Evolutionary conservation across 1,140 invertebrate genomes (phyloP), one percentile per base, ranked within the genome.

Genomic region (Stegodyphus mimosarum): DNA sequence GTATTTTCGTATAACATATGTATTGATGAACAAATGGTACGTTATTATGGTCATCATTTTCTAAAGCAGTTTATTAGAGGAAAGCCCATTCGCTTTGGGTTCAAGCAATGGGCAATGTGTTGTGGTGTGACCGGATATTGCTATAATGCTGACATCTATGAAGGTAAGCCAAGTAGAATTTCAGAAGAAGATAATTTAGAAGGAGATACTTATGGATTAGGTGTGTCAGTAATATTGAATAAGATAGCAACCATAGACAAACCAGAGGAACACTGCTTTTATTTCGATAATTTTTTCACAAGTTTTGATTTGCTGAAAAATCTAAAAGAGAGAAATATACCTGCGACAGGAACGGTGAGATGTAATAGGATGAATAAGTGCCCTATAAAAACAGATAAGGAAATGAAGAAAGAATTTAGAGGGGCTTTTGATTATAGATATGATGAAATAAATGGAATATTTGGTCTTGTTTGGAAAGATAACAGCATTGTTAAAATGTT

Each of bases 351-450:
- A 74, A 74, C 72, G 72, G 52, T 74, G 72, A 74, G 72, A 55
- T 74, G n/a, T 74, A 74, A 74, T 74, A 55, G 72, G 72, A 74
- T 74, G 72, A 74, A 74, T 74, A 74, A 74, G n/a, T 74, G 72
- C n/a, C 72, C 51, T 74, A 74, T 74, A 74, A 60, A 60, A 74
- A 74, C 72, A 74, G 52, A 74, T 74, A 74, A 55, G 52, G 52
- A 74, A 74, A 74, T 74, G 72, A 74, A 74, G 72, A 74, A 74
- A 74, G 15, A 74, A 74, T 74, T 74, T 74, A 73, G 71, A 73
- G 71, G 71, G 71, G 71, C 71, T 73, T 73, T 73, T 73, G 51
- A 73, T 73, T 73, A 73, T 73, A 73, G 71, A 73, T 73, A 73
- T 73, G 71, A 73, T 73, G 71, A 73, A 73, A 73, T 73, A 73